These are phyloP conservation scores for cattle (Bos taurus) DNA, from an alignment of 2,113 vertebrate species.

Conservation along the genomic window DNA sequence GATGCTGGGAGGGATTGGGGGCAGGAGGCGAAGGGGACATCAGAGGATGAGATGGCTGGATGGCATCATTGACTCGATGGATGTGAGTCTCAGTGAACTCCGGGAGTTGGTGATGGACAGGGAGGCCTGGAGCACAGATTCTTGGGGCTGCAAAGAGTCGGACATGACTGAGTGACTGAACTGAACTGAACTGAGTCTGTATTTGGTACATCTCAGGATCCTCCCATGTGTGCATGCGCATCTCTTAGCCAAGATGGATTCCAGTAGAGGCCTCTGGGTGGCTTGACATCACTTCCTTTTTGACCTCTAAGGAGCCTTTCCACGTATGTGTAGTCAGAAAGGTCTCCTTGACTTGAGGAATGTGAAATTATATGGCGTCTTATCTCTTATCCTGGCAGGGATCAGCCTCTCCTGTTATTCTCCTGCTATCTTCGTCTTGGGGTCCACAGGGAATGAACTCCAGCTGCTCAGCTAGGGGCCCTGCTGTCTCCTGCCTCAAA, in stretches of 20 bases:
- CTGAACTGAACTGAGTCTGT: neutral
- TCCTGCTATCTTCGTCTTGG: neutral
- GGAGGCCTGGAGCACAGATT: too few relatives aligned
- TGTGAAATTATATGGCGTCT: neutral
- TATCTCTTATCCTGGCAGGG: neutral
- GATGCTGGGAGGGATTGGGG: too few relatives aligned
- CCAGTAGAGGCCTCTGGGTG: neutral
- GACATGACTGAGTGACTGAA: too few relatives aligned
- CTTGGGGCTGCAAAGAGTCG: too few relatives aligned
- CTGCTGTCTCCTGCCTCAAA: neutral
- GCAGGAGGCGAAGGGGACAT: too few relatives aligned
- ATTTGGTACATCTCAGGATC: neutral
- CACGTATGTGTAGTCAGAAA: neutral
- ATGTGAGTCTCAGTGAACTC: too few relatives aligned
- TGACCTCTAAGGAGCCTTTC: neutral
- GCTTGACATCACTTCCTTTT: neutral
- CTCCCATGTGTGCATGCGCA: neutral
- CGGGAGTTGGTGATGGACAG: too few relatives aligned
- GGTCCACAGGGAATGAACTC: neutral
- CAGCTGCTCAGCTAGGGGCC: neutral
- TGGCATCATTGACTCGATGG: too few relatives aligned
- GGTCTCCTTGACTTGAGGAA: neutral
- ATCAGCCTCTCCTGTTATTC: neutral
- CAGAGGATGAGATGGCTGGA: too few relatives aligned
- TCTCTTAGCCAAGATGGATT: neutral